Percentiles rank a stretch among this genome's conserved stretches.
phyloP scores from a whole-genome alignment of 2,888 invertebrate species.

The Ennomos erosarius region DNA sequence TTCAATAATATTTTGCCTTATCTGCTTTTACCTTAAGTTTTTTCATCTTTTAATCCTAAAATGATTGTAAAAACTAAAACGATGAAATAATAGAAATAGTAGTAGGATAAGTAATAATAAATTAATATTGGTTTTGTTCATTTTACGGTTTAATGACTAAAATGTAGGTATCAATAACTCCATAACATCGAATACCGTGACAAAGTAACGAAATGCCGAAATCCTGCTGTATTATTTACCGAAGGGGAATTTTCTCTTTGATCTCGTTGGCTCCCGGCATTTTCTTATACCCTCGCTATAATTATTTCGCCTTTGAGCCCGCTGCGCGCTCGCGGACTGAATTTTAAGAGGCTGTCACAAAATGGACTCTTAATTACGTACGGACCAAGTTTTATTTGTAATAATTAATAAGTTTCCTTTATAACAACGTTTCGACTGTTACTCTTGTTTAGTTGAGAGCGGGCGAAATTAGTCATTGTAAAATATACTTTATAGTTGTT shows the following conservation, averaged over 20 bases:
- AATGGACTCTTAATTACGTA: conserved; percentile 81
- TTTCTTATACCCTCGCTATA: conserved; percentile 80
- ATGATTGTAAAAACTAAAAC: not conserved
- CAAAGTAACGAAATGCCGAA: conserved; percentile 51
- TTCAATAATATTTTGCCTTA: too few relatives aligned
- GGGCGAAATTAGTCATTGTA: conserved; percentile 4
- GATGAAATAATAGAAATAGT: too few relatives aligned
- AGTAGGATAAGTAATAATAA: too few relatives aligned
- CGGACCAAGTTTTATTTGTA: conserved; percentile 72
- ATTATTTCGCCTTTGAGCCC: conserved; percentile 82
- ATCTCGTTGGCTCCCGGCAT: conserved; percentile 69
- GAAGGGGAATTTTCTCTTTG: conserved; percentile 76
- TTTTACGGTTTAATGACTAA: too few relatives aligned
- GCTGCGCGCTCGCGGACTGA: conserved; percentile 70
- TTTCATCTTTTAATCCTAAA: conserved; percentile 4
- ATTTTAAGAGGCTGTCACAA: conserved; percentile 81
- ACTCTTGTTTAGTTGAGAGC: conserved; percentile 12
- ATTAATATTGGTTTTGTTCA: too few relatives aligned
- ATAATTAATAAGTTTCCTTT: conserved; percentile 75
- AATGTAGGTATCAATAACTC: conserved; percentile 29
- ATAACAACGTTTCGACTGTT: conserved; percentile 45
- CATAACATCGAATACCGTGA: conserved; percentile 23
- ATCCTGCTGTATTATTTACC: conserved; percentile 73
- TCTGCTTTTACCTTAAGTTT: too few relatives aligned
- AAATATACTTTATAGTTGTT: conserved; percentile 3